Evolutionary conservation across 2,888 invertebrate genomes (phyloP).

Genomic region (Terebella lapidaria): DNA sequence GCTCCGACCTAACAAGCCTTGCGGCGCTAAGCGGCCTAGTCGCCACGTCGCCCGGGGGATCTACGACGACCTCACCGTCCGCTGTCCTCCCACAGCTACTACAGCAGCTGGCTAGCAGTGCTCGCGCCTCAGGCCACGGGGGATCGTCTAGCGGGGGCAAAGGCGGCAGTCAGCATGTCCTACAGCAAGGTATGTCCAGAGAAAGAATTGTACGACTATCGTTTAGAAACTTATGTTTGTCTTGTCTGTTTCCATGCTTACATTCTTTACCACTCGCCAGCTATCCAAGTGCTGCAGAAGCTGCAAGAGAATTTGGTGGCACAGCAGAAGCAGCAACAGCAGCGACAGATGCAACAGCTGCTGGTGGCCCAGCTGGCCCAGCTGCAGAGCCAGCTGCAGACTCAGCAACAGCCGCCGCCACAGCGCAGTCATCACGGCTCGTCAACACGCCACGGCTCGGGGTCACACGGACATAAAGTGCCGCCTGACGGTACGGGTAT

Average conservation of each 20-base stretch:
- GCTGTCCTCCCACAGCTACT: slow-evolving; percentile 1
- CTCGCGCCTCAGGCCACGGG: no score
- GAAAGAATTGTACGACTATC: not conserved
- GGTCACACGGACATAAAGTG: not conserved
- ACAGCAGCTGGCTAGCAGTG: not conserved
- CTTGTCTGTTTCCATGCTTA: no score
- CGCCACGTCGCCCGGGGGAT: not conserved
- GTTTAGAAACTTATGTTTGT: no score
- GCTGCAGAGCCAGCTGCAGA: slow-evolving; percentile 2
- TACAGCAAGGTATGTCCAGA: slow-evolving; percentile 1
- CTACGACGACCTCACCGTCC: not conserved
- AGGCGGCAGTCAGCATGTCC: not conserved
- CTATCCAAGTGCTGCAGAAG: slow-evolving; percentile 26
- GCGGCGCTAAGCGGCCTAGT: not conserved
- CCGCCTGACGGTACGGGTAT: no score
- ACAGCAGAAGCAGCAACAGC: slow-evolving; percentile 25
- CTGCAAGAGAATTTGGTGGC: slow-evolving; percentile 26
- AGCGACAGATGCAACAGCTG: slow-evolving; percentile 21
- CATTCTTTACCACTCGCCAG: no score
- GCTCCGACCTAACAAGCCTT: not conserved
- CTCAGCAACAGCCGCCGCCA: not conserved
- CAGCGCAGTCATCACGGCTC: not conserved
- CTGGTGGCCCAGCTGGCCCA: not conserved
- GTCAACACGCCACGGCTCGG: not conserved
- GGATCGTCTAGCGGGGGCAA: no score